Evolutionary conservation across 1,140 invertebrate genomes (phyloP), one percentile per base, ranked within the genome.

Genomic region (Stratiolaelaps scimitus): DNA sequence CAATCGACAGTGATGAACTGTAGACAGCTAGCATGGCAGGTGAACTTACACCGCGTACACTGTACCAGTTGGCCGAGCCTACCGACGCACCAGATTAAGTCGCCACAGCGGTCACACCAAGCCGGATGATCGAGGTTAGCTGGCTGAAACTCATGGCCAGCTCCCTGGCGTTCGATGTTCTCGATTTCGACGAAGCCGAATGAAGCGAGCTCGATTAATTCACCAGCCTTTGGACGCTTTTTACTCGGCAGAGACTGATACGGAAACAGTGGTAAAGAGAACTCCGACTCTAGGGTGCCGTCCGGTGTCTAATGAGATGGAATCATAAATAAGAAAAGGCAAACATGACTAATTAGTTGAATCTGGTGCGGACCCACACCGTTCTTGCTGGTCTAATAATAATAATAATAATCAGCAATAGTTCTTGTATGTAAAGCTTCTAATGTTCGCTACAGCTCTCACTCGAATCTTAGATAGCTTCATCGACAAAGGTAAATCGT

Each of bases 101-200:
- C 78, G 1, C 76, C 77, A 70, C 79, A 80, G 64, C 77, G 74
- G 68, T 80, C 79, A 72, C 79, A 80, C 77, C 77, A 80, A 1
- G 78, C 79, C 2, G 78, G 77, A 67, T 77, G 74, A 28, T 71
- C 72, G 65, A 77, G 64, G 20, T 69, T 66, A 34, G 69, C 65
- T 34, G 66, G 47, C 46, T 69, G 64, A 43, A 70, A 70, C 40
- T 69, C 34, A 66, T 72, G 72, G 10, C 72, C 72, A 64, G 72
- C 64, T 26, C 72, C 72, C 2, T 34, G 53, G 23, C 66, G 44
- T 64, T 72, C 72, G 10, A 64, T 64, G 47, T 71, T 69, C 19
- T 72, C 72, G 2, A 72, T 43, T 64, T 72, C 72, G 1, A 72
- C 72, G 17, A 72, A 48, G 17, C 72, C 72, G 68, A 72, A 72